Percentiles rank a stretch among this genome's conserved stretches.
These are phyloP conservation scores for Athetis lepigone DNA, from an alignment of 2,888 invertebrate species.

Conservation along the genomic window DNA sequence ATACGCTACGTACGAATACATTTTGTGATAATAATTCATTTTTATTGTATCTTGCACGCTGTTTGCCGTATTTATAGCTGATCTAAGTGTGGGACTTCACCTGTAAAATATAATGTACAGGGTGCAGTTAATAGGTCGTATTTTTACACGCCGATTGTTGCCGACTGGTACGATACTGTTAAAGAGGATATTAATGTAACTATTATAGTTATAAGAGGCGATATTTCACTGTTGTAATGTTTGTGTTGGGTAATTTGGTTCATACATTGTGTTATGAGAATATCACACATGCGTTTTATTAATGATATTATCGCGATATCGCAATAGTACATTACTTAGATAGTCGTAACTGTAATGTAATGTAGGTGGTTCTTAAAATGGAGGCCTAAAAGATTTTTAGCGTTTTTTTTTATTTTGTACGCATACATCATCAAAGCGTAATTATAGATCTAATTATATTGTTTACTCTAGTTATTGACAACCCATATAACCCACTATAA, in stretches of 20 bases:
- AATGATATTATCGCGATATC: conserved; percentile 19
- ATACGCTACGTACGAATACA: conserved; percentile 84
- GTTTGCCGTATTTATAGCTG: conserved; percentile 88
- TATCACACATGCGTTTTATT: conserved; percentile 49
- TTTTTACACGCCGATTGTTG: conserved; percentile 75
- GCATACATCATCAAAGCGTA: conserved; percentile 40
- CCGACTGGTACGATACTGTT: conserved; percentile 61
- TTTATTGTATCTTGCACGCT: conserved; percentile 90
- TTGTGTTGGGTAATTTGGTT: conserved; percentile 38
- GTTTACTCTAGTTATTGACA: conserved; percentile 63
- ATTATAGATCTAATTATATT: conserved; percentile 42
- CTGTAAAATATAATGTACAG: conserved; percentile 85
- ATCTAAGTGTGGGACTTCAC: conserved; percentile 83
- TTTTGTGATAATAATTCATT: conserved; percentile 89
- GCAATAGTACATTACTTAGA: background rate
- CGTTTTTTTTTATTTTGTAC: conserved; percentile 8
- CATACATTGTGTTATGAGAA: conserved; percentile 39
- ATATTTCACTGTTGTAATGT: conserved; percentile 49
- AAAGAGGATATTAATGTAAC: conserved; percentile 65
- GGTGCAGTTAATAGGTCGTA: conserved; percentile 80
- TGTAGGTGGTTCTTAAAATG: background rate
- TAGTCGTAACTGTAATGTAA: background rate
- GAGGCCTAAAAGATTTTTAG: background rate
- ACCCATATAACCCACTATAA: conserved; percentile 24
- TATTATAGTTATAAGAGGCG: conserved; percentile 60